phyloP scores from a whole-genome alignment of 2,888 invertebrate genomes.

The Xanthorhoe designata region DNA sequence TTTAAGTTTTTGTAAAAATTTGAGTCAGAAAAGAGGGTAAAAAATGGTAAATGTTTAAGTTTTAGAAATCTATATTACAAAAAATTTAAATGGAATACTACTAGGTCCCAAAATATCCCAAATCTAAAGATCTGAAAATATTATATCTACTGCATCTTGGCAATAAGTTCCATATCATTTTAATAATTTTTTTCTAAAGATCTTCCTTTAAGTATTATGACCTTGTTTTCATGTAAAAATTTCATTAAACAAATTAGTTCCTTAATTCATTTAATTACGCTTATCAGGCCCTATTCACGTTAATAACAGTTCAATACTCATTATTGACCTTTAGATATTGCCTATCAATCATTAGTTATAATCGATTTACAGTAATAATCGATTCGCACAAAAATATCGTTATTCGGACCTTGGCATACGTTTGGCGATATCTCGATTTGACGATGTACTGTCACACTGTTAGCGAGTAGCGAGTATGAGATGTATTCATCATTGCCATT shows the following conservation, averaged over 20 bases:
- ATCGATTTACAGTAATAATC: conserved; percentile 38
- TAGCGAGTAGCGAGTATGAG: conserved; percentile 5
- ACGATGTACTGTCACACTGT: conserved; percentile 9
- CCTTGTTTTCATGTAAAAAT: not conserved
- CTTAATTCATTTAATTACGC: conserved; percentile 2
- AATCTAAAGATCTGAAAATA: not conserved
- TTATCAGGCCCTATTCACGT: conserved; percentile 1
- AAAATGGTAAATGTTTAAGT: no score
- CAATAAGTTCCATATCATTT: no score
- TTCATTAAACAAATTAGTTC: not conserved
- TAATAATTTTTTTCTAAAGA: no score
- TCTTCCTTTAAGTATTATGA: no score
- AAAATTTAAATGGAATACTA: no score
- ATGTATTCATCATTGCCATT: not conserved
- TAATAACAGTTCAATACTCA: conserved; percentile 18
- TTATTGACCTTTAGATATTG: conserved; percentile 36
- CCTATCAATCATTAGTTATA: conserved; percentile 36
- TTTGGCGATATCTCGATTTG: conserved; percentile 38
- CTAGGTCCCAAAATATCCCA: no score
- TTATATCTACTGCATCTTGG: not conserved
- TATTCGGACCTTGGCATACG: conserved; percentile 46
- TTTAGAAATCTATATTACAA: no score
- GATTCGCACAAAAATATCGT: conserved; percentile 42
- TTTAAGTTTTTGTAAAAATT: no score
- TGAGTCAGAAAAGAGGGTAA: no score